Evolutionary conservation across 2,113 vertebrate genomes (phyloP).

Genomic region (Fulica atra): DNA sequence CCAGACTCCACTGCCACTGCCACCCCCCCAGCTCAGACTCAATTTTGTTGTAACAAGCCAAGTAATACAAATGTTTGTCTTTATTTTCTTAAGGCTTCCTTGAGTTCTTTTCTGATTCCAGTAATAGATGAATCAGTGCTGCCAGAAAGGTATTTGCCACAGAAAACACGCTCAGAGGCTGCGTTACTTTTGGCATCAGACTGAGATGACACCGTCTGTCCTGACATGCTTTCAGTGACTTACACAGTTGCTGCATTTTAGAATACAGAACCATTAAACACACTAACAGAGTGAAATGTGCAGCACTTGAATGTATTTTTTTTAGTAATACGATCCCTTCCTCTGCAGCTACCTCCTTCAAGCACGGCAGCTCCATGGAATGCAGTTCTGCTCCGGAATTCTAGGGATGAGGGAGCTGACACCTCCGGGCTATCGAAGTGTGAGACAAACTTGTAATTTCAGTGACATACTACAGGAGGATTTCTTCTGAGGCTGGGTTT

Average conservation of each 20-base stretch:
- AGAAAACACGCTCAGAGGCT: background rate
- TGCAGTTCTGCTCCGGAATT: background rate
- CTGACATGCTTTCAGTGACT: background rate
- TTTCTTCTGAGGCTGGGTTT: background rate
- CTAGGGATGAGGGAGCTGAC: background rate
- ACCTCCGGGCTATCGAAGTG: background rate
- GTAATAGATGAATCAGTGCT: background rate
- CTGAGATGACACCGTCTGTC: background rate
- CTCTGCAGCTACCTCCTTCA: background rate
- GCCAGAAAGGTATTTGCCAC: background rate
- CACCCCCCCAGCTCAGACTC: background rate
- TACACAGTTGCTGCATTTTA: background rate
- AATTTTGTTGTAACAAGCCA: background rate
- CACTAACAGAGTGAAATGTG: background rate
- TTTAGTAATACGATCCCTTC: background rate
- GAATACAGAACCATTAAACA: background rate
- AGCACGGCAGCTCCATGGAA: background rate
- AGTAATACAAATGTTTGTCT: background rate
- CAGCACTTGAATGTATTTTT: background rate
- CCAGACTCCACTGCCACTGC: background rate
- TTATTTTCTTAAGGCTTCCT: background rate
- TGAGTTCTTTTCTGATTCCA: background rate
- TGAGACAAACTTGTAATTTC: background rate
- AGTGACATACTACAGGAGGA: background rate
- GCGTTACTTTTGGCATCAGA: background rate